Conservation (phyloP, 2,113 vertebrate genomes). For the Coregonus clupeaformis region DNA sequence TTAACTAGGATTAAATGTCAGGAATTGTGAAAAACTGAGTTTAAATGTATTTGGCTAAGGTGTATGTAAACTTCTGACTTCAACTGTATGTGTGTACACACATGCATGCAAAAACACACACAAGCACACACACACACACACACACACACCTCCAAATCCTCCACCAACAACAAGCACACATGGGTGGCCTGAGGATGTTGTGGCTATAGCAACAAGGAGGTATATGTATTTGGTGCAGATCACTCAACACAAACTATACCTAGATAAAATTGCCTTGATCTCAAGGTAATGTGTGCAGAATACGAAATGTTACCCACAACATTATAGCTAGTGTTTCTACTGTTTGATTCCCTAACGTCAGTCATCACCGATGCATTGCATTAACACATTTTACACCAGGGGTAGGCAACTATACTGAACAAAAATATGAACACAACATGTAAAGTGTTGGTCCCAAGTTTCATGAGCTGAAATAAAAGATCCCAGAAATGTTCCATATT, state of each 20-base stretch:
- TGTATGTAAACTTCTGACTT: too few species aligned
- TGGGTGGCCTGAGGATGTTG: background rate
- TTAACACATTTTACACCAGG: background rate
- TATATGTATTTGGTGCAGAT: background rate
- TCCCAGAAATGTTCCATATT: too few species aligned
- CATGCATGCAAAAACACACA: conserved; percentile 10
- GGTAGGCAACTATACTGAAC: too few species aligned
- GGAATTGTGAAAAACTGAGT: too few species aligned
- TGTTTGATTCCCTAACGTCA: background rate
- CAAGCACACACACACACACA: conserved; percentile 10
- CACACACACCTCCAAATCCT: background rate
- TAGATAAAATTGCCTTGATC: background rate
- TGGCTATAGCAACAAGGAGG: background rate
- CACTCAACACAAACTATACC: conserved; percentile 15
- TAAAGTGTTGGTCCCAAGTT: too few species aligned
- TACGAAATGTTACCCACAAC: background rate
- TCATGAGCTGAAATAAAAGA: too few species aligned
- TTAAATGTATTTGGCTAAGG: too few species aligned
- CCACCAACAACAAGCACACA: background rate
- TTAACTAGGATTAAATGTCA: too few species aligned
- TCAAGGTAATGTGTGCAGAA: conserved; percentile 2
- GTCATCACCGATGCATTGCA: background rate
- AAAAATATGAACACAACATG: too few species aligned
- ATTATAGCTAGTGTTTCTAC: background rate
- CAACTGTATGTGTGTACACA: too few species aligned